Conservation (phyloP, 2,888 invertebrate species). For the Diplazon laetatorius region DNA sequence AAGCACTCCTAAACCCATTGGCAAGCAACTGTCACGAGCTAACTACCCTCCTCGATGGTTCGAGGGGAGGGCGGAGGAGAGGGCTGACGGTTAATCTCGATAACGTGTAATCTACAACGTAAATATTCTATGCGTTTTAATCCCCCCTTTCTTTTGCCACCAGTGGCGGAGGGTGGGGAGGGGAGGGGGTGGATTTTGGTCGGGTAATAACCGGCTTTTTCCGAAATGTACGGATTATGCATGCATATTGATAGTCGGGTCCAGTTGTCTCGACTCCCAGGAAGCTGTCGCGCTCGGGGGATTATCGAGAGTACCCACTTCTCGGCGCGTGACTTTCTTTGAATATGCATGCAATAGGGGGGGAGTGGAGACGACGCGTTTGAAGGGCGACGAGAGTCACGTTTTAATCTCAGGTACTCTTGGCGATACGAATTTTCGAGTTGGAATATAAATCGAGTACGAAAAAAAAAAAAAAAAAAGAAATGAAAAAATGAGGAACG, state of each 20-base stretch:
- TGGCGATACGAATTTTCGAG: not conserved
- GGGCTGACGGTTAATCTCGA: conserved; percentile 22
- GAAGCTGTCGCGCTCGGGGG: conserved; percentile 55
- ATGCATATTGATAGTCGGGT: conserved; percentile 69
- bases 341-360: conserved; percentile 46
- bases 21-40: conserved; percentile 33
- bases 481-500: not conserved
- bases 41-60: conserved; percentile 6
- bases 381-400: conserved; percentile 16
- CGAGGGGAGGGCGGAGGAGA: too few relatives aligned
- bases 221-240: conserved; percentile 64
- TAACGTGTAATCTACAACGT: conserved; percentile 42
- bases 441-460: not conserved
- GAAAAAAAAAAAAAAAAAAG: not conserved
- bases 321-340: conserved; percentile 29
- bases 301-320: conserved; percentile 55
- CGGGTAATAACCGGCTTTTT: conserved; percentile 16
- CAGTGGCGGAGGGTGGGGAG: too few relatives aligned
- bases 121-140: conserved; percentile 33
- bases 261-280: conserved; percentile 66
- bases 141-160: conserved; percentile 1
- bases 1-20: conserved; percentile 28
- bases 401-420: conserved; percentile 7
- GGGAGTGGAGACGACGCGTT: too few relatives aligned
- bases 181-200: conserved; percentile 19